Conservation (phyloP, 2,888 invertebrate species). For the Andrena dorsata region DNA sequence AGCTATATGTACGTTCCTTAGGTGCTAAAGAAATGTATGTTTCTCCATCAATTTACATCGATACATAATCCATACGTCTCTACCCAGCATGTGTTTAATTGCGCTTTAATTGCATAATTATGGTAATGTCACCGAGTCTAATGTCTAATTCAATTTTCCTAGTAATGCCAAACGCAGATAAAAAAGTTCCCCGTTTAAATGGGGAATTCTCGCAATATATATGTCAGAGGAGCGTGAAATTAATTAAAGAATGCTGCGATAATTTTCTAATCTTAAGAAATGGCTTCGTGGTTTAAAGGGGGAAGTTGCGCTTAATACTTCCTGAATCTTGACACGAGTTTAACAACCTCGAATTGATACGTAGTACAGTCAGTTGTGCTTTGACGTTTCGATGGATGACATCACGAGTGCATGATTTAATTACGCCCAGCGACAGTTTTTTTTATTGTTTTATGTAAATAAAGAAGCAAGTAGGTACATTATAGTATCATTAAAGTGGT, state of each 20-base stretch:
- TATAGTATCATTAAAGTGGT: neutral
- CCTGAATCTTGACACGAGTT: conserved; percentile 36
- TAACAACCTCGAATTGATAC: conserved; percentile 45
- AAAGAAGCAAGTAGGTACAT: conserved; percentile 4
- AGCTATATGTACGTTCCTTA: neutral
- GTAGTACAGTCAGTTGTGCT: conserved; percentile 15
- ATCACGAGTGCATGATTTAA: conserved; percentile 53
- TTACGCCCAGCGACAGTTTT: conserved; percentile 25
- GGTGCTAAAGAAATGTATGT: neutral
- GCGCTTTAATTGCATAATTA: neutral
- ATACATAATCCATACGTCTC: conserved; percentile 1
- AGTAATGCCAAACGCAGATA: conserved; percentile 15
- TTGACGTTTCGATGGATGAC: conserved; percentile 60
- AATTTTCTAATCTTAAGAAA: conserved; percentile 20
- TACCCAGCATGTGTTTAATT: neutral
- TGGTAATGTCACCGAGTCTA: neutral
- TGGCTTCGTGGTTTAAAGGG: neutral
- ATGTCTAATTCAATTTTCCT: neutral
- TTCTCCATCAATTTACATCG: neutral
- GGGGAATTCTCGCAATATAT: conserved; percentile 14
- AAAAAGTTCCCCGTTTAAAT: neutral
- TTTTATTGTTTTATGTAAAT: conserved; percentile 35
- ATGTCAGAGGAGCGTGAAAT: neutral
- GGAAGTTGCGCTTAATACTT: conserved; percentile 7
- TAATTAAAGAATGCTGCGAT: neutral